phyloP scores from a whole-genome alignment of 2,888 invertebrate genomes.

The Boloria selene region DNA sequence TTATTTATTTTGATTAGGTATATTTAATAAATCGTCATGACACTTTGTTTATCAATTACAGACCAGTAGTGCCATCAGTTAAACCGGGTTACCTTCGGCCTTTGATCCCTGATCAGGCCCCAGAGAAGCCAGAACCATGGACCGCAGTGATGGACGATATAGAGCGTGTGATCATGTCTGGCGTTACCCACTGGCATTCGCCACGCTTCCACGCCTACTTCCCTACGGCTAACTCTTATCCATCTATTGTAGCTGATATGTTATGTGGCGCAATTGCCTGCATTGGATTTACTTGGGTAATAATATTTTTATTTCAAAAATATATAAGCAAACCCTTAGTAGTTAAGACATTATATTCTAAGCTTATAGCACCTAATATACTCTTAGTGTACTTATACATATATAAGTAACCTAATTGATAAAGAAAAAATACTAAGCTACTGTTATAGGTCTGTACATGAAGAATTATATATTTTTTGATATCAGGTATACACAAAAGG shows the following conservation, averaged over 20 bases:
- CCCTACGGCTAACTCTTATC: constrained; percentile 96
- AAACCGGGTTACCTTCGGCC: constrained; percentile 96
- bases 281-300: constrained; percentile 98
- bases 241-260: constrained; percentile 97
- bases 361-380: too few species aligned
- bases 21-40: neutral
- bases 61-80: constrained; percentile 94
- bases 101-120: constrained; percentile 92
- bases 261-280: constrained; percentile 96
- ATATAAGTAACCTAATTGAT: too few species aligned
- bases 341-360: too few species aligned
- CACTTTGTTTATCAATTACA: constrained; percentile 55
- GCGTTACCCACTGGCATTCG: constrained; percentile 98
- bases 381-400: too few species aligned
- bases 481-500: too few species aligned
- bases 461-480: too few species aligned
- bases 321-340: too few species aligned
- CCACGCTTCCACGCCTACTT: constrained; percentile 98
- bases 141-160: constrained; percentile 95
- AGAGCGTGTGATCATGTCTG: constrained; percentile 98
- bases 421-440: too few species aligned
- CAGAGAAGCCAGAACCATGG: constrained; percentile 93
- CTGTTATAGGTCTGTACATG: too few species aligned
- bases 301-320: constrained; percentile 39
- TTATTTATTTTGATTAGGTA: too few species aligned